Base-by-base conservation (phyloP, 2,888 invertebrate genomes). In the Tholera decimalis region DNA sequence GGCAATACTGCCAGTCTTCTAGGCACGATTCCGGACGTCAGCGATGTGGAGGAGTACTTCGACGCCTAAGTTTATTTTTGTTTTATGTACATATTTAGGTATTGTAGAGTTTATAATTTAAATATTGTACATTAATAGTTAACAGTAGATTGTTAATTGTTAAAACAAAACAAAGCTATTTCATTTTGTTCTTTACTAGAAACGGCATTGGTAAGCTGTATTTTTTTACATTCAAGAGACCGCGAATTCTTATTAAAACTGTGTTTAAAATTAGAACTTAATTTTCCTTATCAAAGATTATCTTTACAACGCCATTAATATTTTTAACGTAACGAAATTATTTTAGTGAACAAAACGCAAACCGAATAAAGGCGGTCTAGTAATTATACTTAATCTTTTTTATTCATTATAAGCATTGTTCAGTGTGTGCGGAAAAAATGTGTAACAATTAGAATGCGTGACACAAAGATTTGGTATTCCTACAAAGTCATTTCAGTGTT, bases 381-480 rank as follows among this genome's bases (percentile, higher is more conserved):
- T 88, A 89, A 90, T 89, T 89, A 84, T 77, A 83, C 84, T 85
- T 84, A 85, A 41, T 88, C 85, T 87, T 72, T n/a, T 73, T 77
- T 79, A 76, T 88, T 90, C 88, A 90, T 90, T 88, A 88, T 82
- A 80, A 86, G 82, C 87, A 89, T 90, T 90, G 88, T 91, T 90
- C 87, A 83, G 85, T 88, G 84, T 88, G 85, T 87, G 85, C 80
- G 86, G 85, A 90, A 91, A 89, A 90, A 88, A 83, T 81, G 79
- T 83, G 82, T 83, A 77, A 84, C 82, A 90, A 88, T 88, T 90
- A 89, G 88, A 92, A 87, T 91, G 90, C 89, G 88, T 89, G 88
- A 89, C 91, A 91, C 86, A 87, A 87, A 88, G 80, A 84, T 82
- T 79, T 55, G 63, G 46, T 70, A 59, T 67, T 79, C 54, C 20